These are phyloP conservation scores for Pristionchus japonicus DNA, from an alignment of 2,888 invertebrate genomes.

Conservation along the genomic window DNA sequence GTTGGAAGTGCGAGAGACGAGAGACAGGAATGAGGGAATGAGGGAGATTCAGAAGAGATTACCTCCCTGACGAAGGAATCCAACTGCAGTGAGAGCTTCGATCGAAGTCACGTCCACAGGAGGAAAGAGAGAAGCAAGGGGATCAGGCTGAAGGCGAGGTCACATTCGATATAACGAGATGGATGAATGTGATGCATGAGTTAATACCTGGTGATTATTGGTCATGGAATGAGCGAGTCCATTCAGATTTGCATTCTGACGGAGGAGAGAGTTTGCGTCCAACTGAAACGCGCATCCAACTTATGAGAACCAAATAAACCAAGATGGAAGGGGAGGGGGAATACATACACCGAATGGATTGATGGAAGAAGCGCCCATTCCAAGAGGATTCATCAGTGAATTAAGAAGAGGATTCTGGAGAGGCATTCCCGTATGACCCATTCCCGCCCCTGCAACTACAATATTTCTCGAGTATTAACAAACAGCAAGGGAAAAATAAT, in stretches of 20 bases:
- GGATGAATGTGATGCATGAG: background rate
- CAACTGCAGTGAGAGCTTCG: background rate
- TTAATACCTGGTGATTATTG: background rate
- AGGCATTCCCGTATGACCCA: background rate
- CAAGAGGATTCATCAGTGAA: slow-evolving; percentile 32
- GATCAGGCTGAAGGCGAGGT: background rate
- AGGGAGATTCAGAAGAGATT: slow-evolving; percentile 9
- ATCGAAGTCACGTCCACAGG: background rate
- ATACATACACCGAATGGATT: slow-evolving; percentile 40
- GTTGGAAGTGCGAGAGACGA: background rate
- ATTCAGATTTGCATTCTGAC: slow-evolving; percentile 18
- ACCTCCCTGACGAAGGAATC: slow-evolving; percentile 10
- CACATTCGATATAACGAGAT: too few relatives aligned
- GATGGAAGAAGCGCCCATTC: background rate
- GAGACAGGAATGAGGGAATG: too few relatives aligned
- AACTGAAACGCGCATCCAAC: background rate
- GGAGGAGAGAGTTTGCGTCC: slow-evolving; percentile 8
- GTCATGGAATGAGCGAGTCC: background rate
- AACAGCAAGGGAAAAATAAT: too few relatives aligned
- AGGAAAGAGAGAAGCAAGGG: slow-evolving; percentile 1
- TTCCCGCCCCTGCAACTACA: background rate
- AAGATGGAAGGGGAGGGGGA: too few relatives aligned
- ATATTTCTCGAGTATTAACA: too few relatives aligned
- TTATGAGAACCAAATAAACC: too few relatives aligned
- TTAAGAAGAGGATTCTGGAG: slow-evolving; percentile 31